A percentile compares a stretch with the other conserved stretches of the same genome.
phyloP scores from a whole-genome alignment of 2,888 invertebrate species.

The Lathronympha strigana region DNA sequence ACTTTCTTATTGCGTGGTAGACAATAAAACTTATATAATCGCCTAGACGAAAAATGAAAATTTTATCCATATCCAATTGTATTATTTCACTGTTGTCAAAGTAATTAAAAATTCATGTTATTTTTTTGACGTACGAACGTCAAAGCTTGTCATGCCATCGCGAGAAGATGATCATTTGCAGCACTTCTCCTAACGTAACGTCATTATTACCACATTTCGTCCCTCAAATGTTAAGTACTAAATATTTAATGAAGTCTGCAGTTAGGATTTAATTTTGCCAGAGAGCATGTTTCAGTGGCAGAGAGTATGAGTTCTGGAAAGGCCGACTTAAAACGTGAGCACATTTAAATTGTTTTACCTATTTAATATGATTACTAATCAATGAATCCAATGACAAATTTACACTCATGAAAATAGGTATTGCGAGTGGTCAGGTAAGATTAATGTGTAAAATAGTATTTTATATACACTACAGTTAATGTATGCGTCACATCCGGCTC shows the following conservation, averaged over 20 bases:
- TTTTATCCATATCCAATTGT: background rate
- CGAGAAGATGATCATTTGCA: background rate
- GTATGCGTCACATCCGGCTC: no score
- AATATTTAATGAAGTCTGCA: no score
- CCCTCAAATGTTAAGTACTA: no score
- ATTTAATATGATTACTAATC: no score
- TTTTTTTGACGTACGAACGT: background rate
- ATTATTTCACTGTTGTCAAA: background rate
- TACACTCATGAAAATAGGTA: background rate
- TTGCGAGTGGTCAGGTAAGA: background rate
- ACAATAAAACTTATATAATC: slow-evolving; percentile 2
- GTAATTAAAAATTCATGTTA: background rate
- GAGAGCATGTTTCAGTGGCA: no score
- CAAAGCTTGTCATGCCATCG: background rate
- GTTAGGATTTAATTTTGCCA: no score
- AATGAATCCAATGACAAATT: background rate
- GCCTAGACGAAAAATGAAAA: background rate
- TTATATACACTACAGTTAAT: no score
- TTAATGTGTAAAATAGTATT: background rate
- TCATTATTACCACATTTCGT: no score
- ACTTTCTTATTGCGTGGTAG: slow-evolving; percentile 32
- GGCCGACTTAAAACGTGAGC: background rate
- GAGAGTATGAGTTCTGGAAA: no score
- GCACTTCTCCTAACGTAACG: no score
- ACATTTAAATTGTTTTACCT: no score